Evolutionary conservation across 92 coral and sea anemone species (phyloP).

Genomic region (Epizoanthus ramosus): DNA sequence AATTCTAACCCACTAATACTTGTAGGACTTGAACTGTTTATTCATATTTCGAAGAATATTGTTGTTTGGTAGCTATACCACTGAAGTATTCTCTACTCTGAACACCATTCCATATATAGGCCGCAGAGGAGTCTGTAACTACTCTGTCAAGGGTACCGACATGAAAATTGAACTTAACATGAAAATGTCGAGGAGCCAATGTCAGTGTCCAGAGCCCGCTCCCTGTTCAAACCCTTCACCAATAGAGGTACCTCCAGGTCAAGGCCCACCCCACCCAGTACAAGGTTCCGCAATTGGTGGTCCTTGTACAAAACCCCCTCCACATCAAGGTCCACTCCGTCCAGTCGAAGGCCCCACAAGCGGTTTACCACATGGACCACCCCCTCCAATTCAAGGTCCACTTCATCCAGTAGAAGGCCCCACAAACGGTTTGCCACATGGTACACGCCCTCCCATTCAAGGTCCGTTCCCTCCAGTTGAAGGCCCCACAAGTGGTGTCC

Average conservation of each 20-base stretch:
- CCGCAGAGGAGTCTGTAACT: background rate
- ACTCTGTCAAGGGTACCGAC: slow-evolving; percentile 5
- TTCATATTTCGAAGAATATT: background rate
- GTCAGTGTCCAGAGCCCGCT: background rate
- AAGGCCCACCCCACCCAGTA: background rate
- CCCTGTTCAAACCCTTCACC: background rate
- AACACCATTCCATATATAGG: background rate
- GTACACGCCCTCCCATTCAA: too few species aligned
- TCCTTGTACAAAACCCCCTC: background rate
- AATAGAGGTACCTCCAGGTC: background rate
- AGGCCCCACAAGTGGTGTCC: background rate
- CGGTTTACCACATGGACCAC: background rate
- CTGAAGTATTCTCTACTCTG: background rate
- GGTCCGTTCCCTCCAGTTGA: background rate
- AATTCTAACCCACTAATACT: too few species aligned
- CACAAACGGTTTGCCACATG: background rate
- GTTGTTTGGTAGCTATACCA: background rate
- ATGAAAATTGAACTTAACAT: slow-evolving; percentile 16
- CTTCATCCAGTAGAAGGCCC: background rate
- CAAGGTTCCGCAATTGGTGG: background rate
- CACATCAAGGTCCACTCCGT: background rate
- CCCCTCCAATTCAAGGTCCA: too few species aligned
- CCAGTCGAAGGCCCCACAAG: background rate
- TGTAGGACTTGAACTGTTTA: background rate
- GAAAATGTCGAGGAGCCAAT: slow-evolving; percentile 1